Evolutionary conservation across 2,797 vertebrate species (phyloP), one percentile per base, ranked within the genome.

Genomic region (Pangasius sanitwongsei): DNA sequence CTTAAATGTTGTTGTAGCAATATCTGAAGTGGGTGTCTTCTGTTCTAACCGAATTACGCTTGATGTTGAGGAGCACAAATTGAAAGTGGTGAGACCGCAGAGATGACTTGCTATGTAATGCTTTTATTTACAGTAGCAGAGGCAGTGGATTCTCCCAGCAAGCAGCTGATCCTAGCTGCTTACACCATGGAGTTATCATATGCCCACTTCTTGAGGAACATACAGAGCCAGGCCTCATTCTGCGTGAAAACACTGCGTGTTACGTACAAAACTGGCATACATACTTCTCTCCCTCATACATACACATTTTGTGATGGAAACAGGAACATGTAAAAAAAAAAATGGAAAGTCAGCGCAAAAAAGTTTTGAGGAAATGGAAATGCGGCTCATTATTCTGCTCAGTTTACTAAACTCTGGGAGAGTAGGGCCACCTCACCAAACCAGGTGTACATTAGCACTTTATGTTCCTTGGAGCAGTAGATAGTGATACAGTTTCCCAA

Each of bases 41-140:
- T 3, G 41, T 83, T 31, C 23, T 75, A 77, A 89, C 28, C 4
- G 78, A 82, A 87, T 87, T 89, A 75, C 57, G 12, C 69, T 83
- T 31, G 78, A 72, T 70, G 77, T 44, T 61, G 77, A 61, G 55
- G n/a, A 89, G 70, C 80, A 53, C 67, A 75, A 31, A 55, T 28
- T 86, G 88, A 85, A 86, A 53, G 75, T 37, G 65, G 37, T 81
- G n/a, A 72, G 55, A 50, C 84, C n/a, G 5, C 75, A 34, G 59
- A 37, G 59, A 65, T 16, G 72, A 41, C 70, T 80, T 57, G 70
- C 37, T 12, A 18, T 80, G 34, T 82, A 61, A 80, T 69, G 48
- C 48, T 70, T 57, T 89, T 44, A 61, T 67, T 69, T 61, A 63
- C 55, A 48, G 63, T 23, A 69, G 20, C 25, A 70, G 34, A 69